Percentiles rank a stretch among this genome's conserved stretches.
phyloP scores from a whole-genome alignment of 1,140 invertebrate species.

The Macrotrachela quadricornifera region DNA sequence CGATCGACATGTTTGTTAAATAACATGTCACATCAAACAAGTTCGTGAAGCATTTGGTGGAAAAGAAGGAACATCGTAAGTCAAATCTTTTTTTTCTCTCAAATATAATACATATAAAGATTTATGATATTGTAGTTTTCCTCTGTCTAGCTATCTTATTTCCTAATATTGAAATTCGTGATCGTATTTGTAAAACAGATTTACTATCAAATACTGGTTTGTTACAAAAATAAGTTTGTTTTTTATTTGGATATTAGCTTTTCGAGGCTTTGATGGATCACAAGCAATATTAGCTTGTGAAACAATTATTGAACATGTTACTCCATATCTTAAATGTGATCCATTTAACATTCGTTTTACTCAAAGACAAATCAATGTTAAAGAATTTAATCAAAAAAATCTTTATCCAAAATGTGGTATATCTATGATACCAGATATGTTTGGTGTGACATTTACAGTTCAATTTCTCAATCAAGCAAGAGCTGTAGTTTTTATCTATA shows the following conservation, averaged over 20 bases:
- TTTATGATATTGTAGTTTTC: too few relatives aligned
- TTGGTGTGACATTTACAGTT: conserved; percentile 60
- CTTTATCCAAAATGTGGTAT: conserved; percentile 70
- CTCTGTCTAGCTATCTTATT: too few relatives aligned
- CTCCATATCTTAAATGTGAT: conserved; percentile 12
- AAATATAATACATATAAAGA: too few relatives aligned
- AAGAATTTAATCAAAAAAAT: conserved; percentile 54
- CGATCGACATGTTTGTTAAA: too few relatives aligned
- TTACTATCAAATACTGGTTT: conserved; percentile 29
- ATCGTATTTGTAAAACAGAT: conserved; percentile 27
- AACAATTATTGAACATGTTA: conserved; percentile 19
- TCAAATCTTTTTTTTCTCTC: too few relatives aligned
- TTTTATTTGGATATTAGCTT: background rate
- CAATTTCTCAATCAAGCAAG: conserved; percentile 62
- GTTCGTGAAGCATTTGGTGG: too few relatives aligned
- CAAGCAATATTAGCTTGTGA: conserved; percentile 24
- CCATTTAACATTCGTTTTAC: conserved; percentile 35
- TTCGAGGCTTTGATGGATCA: conserved; percentile 29
- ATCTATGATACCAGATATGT: conserved; percentile 60
- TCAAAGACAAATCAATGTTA: conserved; percentile 51
- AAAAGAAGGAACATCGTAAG: too few relatives aligned
- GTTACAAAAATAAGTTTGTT: background rate
- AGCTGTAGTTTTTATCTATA: conserved; percentile 62
- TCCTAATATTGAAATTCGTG: conserved; percentile 17
- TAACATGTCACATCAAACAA: too few relatives aligned